These are phyloP conservation scores for Drosophila asahinai DNA, from an alignment of 1,140 invertebrate genomes.

Conservation along the genomic window DNA sequence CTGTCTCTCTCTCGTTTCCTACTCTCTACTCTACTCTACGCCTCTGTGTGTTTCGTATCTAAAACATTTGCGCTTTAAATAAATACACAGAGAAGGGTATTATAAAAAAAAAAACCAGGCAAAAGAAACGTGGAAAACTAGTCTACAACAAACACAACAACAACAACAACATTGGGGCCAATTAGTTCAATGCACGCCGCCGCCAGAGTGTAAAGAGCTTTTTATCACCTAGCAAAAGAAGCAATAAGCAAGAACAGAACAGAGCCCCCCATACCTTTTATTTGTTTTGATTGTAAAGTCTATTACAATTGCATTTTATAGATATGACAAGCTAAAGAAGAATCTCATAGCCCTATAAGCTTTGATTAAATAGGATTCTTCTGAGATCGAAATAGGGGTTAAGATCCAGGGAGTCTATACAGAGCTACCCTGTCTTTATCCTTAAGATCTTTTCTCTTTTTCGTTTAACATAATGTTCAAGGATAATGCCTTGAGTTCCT, in stretches of 20 bases:
- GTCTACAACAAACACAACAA: conserved; percentile 31
- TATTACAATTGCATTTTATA: conserved; percentile 6
- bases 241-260: conserved; percentile 15
- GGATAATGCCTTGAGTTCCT: background rate
- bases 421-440: background rate
- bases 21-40: conserved; percentile 6
- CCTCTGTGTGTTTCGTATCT: conserved; percentile 72
- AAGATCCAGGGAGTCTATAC: no score
- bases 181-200: conserved; percentile 82
- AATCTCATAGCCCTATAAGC: no score
- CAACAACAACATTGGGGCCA: conserved; percentile 34
- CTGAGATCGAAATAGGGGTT: background rate
- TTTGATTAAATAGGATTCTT: background rate
- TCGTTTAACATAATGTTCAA: background rate
- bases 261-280: conserved; percentile 10
- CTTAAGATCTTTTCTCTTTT: background rate
- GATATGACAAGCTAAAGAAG: background rate
- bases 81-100: conserved; percentile 78
- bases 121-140: conserved; percentile 58
- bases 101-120: conserved; percentile 52
- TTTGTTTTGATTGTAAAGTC: conserved; percentile 24
- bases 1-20: background rate
- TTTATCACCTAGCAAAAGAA: conserved; percentile 25
- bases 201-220: conserved; percentile 30
- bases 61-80: conserved; percentile 84